Conservation (phyloP, 2,888 invertebrate genomes). For the Meiosimyza platycephala region DNA sequence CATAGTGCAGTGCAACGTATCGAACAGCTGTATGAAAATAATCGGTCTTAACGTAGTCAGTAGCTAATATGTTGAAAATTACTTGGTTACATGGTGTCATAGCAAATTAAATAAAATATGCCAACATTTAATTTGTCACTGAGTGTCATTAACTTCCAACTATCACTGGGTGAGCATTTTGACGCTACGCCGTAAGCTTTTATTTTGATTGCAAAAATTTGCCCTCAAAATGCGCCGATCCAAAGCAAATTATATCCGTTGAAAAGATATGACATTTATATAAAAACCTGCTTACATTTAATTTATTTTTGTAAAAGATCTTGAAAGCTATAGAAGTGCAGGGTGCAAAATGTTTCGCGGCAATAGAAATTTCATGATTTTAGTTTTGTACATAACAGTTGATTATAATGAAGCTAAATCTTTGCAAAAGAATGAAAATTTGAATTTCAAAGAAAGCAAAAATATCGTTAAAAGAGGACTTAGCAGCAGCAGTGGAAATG, state of each 20-base stretch:
- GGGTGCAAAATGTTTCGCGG: no score
- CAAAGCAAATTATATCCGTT: conserved; percentile 52
- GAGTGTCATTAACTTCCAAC: not conserved
- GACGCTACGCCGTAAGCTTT: no score
- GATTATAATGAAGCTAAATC: conserved; percentile 19
- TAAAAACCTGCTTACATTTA: not conserved
- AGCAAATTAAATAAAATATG: no score
- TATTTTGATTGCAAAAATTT: not conserved
- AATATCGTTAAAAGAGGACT: conserved; percentile 37
- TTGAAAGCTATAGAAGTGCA: no score
- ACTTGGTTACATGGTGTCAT: not conserved
- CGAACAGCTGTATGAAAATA: not conserved
- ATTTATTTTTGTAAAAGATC: not conserved
- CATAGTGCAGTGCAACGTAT: no score
- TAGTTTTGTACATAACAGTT: not conserved
- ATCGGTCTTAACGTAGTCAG: no score
- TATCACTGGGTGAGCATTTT: not conserved
- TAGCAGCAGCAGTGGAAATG: conserved; percentile 40
- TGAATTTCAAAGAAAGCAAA: not conserved
- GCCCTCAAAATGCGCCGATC: conserved; percentile 53
- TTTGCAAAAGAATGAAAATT: not conserved
- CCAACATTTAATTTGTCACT: not conserved
- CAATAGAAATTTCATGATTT: no score
- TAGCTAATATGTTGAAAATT: no score
- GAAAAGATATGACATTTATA: conserved; percentile 23